Base-by-base conservation (phyloP, 2,113 vertebrate species). In the Corythornis madagascariensis region DNA sequence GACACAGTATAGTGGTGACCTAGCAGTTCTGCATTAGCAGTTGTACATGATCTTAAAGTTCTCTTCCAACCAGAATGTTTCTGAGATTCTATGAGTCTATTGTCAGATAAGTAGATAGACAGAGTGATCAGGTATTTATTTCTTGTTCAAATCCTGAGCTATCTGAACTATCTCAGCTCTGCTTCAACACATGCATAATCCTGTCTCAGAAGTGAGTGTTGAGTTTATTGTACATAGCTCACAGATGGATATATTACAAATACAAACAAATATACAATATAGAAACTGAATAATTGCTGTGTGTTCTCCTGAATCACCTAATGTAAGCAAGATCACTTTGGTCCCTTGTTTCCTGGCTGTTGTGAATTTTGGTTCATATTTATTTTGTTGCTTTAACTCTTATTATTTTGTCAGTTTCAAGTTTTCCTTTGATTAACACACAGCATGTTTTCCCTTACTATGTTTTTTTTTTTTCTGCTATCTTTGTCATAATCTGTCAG, bases 391-490 rank as follows among this genome's bases (percentile, higher is more conserved):
- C 19, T 83, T 93, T 93, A 90, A 47, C 35, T 78, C 25, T 84
- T 88, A 57, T 45, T 95, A 57, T 74, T 94, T 94, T 95, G 72
- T 80, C 92, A 91, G 59, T 42, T 94, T 95, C 52, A 90, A 72
- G 56, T 91, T 70, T 96, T 86, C 20, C 55, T 95, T 95, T 95
- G 83, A 92, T 95, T 92, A 95, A 93, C 79, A 83, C 47, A 71
- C 47, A 64, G 7, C 4, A 35, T 64, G 22, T 75, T 93, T 95
- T 77, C 13, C 7, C 10, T 10, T 63, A 56, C 50, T 26, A 26
- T 26, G 7, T 74, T 33, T 48, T 14, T 66, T 55, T 70, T 55
- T 82, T 56, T 20, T 1, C 13, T 56, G 17, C 61, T 48, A 61
- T 3, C 8, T 81, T 35, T 90, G 86, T 81, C 92, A 86, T 86